A percentile compares a stretch with the other conserved stretches of the same genome.
Evolutionary conservation across 2,888 invertebrate species (phyloP).

Genomic region (Scotopteryx bipunctaria): DNA sequence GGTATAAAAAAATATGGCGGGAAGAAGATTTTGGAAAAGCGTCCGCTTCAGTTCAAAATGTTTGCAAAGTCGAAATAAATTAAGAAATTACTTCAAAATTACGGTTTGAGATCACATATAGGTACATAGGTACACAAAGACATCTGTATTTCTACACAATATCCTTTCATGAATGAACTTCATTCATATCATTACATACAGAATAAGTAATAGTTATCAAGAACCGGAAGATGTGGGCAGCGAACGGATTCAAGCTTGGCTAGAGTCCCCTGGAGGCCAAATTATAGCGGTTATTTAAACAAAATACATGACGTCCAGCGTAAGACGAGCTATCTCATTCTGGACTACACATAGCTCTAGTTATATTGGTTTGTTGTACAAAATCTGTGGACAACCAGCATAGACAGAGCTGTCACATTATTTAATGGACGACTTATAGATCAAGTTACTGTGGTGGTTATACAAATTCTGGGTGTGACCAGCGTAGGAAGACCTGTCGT

Average conservation of each 20-base stretch:
- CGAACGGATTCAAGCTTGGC: slow-evolving; percentile 41
- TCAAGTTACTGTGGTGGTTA: too few relatives aligned
- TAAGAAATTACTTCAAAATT: too few relatives aligned
- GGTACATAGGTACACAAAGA: not conserved
- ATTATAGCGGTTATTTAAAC: not conserved
- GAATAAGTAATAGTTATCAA: slow-evolving; percentile 4
- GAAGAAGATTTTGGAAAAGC: too few relatives aligned
- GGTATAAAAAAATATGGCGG: too few relatives aligned
- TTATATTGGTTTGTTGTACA: not conserved
- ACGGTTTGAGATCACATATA: too few relatives aligned
- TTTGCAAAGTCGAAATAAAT: too few relatives aligned
- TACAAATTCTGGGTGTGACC: not conserved
- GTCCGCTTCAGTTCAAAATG: too few relatives aligned
- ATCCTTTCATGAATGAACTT: slow-evolving; percentile 8
- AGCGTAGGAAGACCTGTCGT: not conserved
- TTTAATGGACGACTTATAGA: too few relatives aligned
- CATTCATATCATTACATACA: slow-evolving; percentile 14
- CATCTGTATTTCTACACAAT: slow-evolving; percentile 5
- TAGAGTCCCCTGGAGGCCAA: slow-evolving; percentile 20
- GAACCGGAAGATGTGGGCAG: slow-evolving; percentile 32
- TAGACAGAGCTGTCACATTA: not conserved
- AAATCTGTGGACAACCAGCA: not conserved
- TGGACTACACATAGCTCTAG: not conserved
- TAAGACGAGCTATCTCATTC: slow-evolving; percentile 3
- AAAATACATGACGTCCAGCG: not conserved